These are phyloP conservation scores for Drosophila nigritarsus DNA, from an alignment of 2,888 invertebrate species.

Conservation along the genomic window DNA sequence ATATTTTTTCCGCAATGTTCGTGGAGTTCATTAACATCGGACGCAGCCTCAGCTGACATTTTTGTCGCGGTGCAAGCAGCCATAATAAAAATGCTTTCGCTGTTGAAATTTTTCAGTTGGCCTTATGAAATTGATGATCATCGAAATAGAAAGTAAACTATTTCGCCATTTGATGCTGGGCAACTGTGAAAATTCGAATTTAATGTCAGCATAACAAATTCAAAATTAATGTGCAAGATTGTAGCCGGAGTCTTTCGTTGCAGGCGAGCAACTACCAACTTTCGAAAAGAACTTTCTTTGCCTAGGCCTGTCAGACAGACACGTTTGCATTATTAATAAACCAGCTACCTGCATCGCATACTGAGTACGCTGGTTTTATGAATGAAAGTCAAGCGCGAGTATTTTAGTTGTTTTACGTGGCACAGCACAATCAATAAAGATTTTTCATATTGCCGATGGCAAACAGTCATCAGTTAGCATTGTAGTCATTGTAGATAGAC, in stretches of 20 bases:
- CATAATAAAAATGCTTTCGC: constrained; percentile 48
- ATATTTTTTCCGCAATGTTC: constrained; percentile 30
- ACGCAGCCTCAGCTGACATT: constrained; percentile 33
- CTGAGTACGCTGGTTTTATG: constrained; percentile 57
- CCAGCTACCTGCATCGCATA: constrained; percentile 47
- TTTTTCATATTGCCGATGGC: constrained; percentile 70
- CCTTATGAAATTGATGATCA: constrained; percentile 34
- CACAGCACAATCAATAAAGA: constrained; percentile 64
- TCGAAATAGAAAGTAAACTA: constrained; percentile 62
- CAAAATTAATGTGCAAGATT: constrained; percentile 33
- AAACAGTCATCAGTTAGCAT: constrained; percentile 39
- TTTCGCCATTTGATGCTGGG: constrained; percentile 32
- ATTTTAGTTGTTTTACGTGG: constrained; percentile 27
- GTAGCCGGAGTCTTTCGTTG: constrained; percentile 31
- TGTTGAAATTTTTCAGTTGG: constrained; percentile 26
- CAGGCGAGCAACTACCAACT: constrained; percentile 28
- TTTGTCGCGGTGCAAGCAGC: constrained; percentile 32
- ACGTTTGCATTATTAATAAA: constrained; percentile 37
- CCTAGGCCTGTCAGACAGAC: not conserved
- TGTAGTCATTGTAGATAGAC: constrained; percentile 39
- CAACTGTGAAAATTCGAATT: constrained; percentile 47
- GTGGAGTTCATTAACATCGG: constrained; percentile 51
- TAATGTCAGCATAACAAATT: constrained; percentile 27
- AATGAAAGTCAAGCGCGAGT: constrained; percentile 67
- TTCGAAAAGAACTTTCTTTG: constrained; percentile 73